phyloP scores from a whole-genome alignment of 2,113 vertebrate genomes.

The Donacobius atricapilla region DNA sequence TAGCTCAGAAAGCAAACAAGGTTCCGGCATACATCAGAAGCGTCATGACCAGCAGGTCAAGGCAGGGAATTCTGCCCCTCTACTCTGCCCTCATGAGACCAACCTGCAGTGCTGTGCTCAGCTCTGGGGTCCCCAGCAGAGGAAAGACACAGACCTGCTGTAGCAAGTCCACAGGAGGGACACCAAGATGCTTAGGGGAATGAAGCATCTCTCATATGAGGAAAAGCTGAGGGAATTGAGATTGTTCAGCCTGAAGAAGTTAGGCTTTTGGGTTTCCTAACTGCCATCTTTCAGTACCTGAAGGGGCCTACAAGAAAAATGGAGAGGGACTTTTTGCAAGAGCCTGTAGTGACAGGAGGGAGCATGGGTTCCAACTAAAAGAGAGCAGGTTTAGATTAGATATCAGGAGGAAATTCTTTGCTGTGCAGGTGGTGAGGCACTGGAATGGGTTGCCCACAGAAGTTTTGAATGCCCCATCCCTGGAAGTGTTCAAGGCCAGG shows the following conservation, averaged over 20 bases:
- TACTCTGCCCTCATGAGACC: neutral
- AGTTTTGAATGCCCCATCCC: neutral
- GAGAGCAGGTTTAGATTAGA: neutral
- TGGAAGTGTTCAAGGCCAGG: neutral
- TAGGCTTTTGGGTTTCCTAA: fast-evolving
- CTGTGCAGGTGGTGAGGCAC: neutral
- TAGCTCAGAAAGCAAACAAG: neutral
- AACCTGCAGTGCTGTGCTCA: neutral
- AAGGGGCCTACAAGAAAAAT: neutral
- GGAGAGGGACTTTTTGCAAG: neutral
- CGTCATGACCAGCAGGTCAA: neutral
- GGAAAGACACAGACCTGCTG: no score
- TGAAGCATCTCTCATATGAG: fast-evolving
- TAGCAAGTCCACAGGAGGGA: neutral
- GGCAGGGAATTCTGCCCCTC: neutral
- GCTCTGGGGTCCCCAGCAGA: neutral
- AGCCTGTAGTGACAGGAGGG: neutral
- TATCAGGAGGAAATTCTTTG: neutral
- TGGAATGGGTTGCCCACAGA: neutral
- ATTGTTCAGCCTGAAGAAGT: neutral
- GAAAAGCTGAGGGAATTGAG: neutral
- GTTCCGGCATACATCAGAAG: neutral
- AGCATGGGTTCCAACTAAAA: neutral
- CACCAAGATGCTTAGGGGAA: neutral
- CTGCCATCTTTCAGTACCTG: neutral